Percentiles rank a stretch among this genome's conserved stretches.
phyloP scores from a whole-genome alignment of 2,888 invertebrate genomes.

The Idaea aversata region DNA sequence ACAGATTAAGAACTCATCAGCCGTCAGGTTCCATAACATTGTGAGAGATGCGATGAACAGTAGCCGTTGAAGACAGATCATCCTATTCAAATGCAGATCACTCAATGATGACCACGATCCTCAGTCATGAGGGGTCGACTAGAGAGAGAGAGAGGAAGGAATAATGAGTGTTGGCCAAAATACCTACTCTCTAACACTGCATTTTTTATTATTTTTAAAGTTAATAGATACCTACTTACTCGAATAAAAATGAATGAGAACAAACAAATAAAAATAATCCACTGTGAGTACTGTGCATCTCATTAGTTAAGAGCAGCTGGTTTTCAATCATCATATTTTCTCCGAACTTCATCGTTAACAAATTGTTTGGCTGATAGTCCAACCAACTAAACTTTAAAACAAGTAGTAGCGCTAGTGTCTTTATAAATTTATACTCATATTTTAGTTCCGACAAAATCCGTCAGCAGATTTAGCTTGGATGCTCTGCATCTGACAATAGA shows the following conservation, averaged over 20 bases:
- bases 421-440: not conserved
- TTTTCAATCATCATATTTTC: not conserved
- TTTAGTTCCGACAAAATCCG: not conserved
- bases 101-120: too few relatives aligned
- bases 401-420: not conserved
- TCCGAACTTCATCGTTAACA: not conserved
- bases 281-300: not conserved
- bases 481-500: conserved; percentile 6
- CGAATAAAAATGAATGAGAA: too few relatives aligned
- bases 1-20: too few relatives aligned
- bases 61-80: too few relatives aligned
- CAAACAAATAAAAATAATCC: not conserved
- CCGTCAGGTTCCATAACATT: too few relatives aligned
- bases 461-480: not conserved
- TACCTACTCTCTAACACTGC: not conserved
- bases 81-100: too few relatives aligned
- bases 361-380: not conserved
- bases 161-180: too few relatives aligned
- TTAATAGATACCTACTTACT: too few relatives aligned
- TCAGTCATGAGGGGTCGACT: too few relatives aligned
- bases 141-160: too few relatives aligned
- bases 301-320: not conserved
- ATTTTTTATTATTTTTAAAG: not conserved
- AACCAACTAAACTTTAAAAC: not conserved
- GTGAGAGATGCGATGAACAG: too few relatives aligned